Evolutionary conservation across 2,797 vertebrate genomes (phyloP), one percentile per base, ranked within the genome.

Genomic region (Pseudochaenichthys georgianus): DNA sequence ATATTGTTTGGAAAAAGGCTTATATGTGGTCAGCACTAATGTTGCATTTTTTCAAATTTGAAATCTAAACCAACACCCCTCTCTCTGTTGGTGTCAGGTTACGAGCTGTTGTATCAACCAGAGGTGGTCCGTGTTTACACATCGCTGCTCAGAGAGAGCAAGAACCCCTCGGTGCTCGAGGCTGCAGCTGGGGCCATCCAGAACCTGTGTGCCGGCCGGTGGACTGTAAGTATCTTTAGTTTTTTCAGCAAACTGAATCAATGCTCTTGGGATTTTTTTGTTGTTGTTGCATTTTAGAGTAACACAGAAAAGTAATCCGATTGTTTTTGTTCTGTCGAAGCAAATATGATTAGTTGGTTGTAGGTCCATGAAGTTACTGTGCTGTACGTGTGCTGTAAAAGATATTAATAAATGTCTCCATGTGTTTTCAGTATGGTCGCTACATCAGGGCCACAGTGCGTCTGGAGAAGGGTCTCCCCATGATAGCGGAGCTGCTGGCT

Each of bases 81-180:
- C 43, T 65, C 1, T 68, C 0, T 71, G 17, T 59, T 10, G 9
- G 6, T 66, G 42, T 77, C 77, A 99, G 98, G 98, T 85, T 99
- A 97, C 1, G 98, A 99, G 87, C 95, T 99, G 65, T 92, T 99
- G 77, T 99, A 96, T 91, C 98, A 99, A 84, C 98, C 98, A 1
- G 98, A 99, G 81, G 96, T 99, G 78, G 96, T 99, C 74, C 96
- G 97, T 69, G 94, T 99, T 87, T 99, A 99, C 89, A 97, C 97
- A 34, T 98, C 97, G 0, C 95, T 99, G 51, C 94, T 99, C 45
- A 96, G 95, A 90, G 97, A 98, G 75, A 98, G 96, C 88, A 96
- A 95, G 93, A 98, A 97, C 73, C 95, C 96, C 0, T 96, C 97
- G 0, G 97, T 99, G 82, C 92, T 99, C 4, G 98, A 99, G 92